phyloP scores from a whole-genome alignment of 2,797 vertebrate species.

The Onychomys torridus region DNA sequence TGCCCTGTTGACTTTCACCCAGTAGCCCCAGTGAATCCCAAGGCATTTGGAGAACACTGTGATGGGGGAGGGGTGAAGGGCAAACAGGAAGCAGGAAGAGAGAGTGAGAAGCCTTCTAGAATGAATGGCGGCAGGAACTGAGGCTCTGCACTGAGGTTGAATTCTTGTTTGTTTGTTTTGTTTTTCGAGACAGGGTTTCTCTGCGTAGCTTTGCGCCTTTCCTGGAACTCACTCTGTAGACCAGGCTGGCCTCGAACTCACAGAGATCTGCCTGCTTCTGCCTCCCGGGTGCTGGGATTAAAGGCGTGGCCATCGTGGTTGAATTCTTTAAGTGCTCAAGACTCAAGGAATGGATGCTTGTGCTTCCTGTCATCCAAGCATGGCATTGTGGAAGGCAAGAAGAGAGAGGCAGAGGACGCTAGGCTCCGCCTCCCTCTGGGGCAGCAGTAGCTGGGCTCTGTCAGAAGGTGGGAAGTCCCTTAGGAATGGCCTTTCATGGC shows the following conservation, averaged over 20 bases:
- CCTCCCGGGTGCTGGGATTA: too few species aligned
- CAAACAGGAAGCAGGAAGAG: background rate
- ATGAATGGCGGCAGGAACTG: background rate
- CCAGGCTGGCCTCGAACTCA: too few species aligned
- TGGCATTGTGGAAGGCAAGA: background rate
- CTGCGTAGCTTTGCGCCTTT: too few species aligned
- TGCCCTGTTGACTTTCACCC: background rate
- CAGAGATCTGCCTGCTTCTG: too few species aligned
- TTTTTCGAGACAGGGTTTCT: too few species aligned
- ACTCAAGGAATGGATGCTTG: background rate
- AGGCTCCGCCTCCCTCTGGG: background rate
- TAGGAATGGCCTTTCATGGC: background rate
- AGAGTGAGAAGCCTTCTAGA: background rate
- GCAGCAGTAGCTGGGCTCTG: background rate
- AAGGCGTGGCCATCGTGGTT: too few species aligned
- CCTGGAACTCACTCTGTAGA: too few species aligned
- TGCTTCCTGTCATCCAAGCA: background rate
- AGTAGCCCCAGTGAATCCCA: background rate
- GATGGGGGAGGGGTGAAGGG: background rate
- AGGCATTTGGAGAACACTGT: background rate
- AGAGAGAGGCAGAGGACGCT: background rate
- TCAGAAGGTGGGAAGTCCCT: background rate
- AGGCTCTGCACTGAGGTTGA: background rate
- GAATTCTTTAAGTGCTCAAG: constrained; percentile 24
- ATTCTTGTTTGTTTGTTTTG: too few species aligned